Base-by-base conservation (phyloP, 2,113 vertebrate genomes). In the Haplotaxodon microlepis region DNA sequence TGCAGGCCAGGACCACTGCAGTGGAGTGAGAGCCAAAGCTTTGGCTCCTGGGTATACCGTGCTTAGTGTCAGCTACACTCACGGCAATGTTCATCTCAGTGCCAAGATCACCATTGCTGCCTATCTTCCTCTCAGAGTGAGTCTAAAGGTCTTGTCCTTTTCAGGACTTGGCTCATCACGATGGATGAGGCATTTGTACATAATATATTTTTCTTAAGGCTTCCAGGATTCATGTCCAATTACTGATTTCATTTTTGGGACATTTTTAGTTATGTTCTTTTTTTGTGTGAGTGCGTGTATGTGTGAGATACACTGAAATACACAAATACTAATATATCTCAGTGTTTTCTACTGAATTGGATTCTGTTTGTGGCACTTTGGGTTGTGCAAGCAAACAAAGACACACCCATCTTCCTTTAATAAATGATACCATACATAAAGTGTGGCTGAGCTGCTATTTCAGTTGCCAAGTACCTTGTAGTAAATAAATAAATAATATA, bases 61-160 rank as follows among this genome's bases (percentile, higher is more conserved):
- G 0, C 95, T 99, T 12, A 95, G 96, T 3, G 98, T 98, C 84
- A 98, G 97, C 94, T 99, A 99, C 91, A 96, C 56, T 38, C 97
- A 97, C 0, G 95, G 96, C 79, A 97, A 95, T 1, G 40, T 98
- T 79, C 97, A 96, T 84, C 97, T 99, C 82, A 97, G 94, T 2
- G 96, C 98, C 81, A 97, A 96, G 89, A 98, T 99, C 95, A 96
- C 97, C 84, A 96, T 99, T 2, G 97, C 97, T 4, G 97, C 98
- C n/a, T 96, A 98, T 85, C 94, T 97, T 5, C 97, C 97, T 0
- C 95, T 99, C 27, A 96, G 88, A 89, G 99, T 99, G 94, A 98
- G 97, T 92, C n/a, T 27, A 82, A 24, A 63, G 66, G 7, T 54
- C 50, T 85, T 17, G 13, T 85, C 19, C 63, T 83, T 83, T 63